Conservation (phyloP, 2,113 vertebrate genomes). For the Solenodon paradoxus region DNA sequence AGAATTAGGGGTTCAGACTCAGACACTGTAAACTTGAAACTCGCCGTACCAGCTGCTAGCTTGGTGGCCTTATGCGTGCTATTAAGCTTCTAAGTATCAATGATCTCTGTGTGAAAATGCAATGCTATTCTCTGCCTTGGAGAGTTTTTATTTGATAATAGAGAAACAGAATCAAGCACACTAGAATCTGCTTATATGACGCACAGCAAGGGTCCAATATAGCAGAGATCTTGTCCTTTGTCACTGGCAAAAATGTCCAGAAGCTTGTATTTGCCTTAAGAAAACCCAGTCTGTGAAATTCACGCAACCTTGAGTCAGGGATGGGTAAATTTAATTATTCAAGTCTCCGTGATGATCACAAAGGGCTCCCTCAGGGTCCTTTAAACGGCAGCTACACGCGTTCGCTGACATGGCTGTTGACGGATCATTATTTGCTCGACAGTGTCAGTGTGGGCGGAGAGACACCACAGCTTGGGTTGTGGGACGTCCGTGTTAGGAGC, state of each 20-base stretch:
- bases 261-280: conserved; percentile 26
- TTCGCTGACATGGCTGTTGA: neutral
- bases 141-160: neutral
- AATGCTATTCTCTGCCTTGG: neutral
- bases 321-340: conserved; percentile 35
- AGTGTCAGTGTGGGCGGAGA: neutral
- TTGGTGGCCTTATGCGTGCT: neutral
- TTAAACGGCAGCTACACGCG: conserved; percentile 24
- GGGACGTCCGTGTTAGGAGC: neutral
- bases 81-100: neutral
- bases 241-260: neutral
- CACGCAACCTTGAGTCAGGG: neutral
- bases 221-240: neutral
- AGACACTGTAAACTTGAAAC: neutral
- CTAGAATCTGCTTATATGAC: neutral
- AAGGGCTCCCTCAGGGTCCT: neutral
- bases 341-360: neutral
- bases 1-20: neutral
- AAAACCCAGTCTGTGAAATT: neutral
- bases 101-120: neutral
- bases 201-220: neutral
- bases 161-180: neutral
- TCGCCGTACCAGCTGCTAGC: neutral
- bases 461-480: neutral
- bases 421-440: conserved; percentile 38